These are phyloP conservation scores for Agonopterix heracliana DNA, from an alignment of 2,888 invertebrate genomes.

Conservation along the genomic window DNA sequence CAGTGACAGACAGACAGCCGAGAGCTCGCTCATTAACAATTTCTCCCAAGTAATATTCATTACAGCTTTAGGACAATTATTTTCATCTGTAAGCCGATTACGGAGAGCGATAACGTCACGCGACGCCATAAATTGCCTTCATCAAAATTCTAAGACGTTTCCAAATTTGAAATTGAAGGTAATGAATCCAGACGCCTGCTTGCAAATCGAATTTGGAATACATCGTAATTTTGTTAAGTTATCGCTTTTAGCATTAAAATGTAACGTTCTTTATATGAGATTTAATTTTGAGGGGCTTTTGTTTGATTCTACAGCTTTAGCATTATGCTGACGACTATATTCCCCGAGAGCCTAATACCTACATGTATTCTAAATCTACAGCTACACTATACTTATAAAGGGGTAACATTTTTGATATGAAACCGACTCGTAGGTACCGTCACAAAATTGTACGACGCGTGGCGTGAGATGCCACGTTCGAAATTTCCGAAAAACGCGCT, in stretches of 20 bases:
- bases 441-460: no score
- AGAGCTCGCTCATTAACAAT: conserved; percentile 19
- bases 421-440: no score
- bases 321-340: no score
- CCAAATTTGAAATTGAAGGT: conserved; percentile 43
- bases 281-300: not conserved
- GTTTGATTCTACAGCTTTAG: no score
- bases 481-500: no score
- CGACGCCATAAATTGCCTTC: conserved; percentile 48
- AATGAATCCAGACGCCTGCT: conserved; percentile 34
- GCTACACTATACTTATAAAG: no score
- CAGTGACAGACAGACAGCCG: conserved; percentile 9
- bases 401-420: no score
- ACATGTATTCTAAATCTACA: no score
- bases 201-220: conserved; percentile 35
- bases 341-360: no score
- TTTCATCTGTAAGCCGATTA: conserved; percentile 31
- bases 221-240: conserved; percentile 25
- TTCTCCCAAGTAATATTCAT: conserved; percentile 24
- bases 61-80: conserved; percentile 29
- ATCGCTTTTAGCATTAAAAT: not conserved
- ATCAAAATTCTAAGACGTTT: conserved; percentile 48
- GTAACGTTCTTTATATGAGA: not conserved
- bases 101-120: conserved; percentile 38
- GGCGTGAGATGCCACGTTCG: no score